Evolutionary conservation across 2,888 invertebrate species (phyloP).

Genomic region (Eudasyphora cyanicolor): DNA sequence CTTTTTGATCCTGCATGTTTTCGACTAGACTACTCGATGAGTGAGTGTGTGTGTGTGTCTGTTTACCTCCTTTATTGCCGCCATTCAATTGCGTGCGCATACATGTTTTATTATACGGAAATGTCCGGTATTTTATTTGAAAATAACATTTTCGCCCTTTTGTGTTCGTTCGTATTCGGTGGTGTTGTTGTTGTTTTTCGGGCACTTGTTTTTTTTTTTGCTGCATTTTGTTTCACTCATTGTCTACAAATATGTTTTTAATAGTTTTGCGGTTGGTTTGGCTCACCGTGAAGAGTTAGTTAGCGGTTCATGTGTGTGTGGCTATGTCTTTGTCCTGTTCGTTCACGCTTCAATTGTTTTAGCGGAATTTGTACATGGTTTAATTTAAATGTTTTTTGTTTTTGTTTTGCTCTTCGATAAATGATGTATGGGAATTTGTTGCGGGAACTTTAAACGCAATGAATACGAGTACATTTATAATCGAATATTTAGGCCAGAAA

Average conservation of each 20-base stretch:
- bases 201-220: neutral
- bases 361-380: neutral
- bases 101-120: slow-evolving; percentile 33
- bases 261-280: slow-evolving; percentile 27
- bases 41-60: neutral
- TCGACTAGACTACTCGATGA: neutral
- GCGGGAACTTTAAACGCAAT: too few species aligned
- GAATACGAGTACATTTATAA: too few species aligned
- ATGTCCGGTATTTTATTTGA: slow-evolving; percentile 54
- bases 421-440: too few species aligned
- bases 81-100: slow-evolving; percentile 59
- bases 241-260: slow-evolving; percentile 33
- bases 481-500: too few species aligned
- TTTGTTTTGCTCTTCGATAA: too few species aligned
- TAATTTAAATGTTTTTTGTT: neutral
- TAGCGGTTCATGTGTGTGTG: neutral
- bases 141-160: slow-evolving; percentile 16
- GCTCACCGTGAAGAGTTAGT: neutral
- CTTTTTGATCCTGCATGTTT: neutral
- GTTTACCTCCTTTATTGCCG: neutral
- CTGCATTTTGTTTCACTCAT: neutral
- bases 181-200: neutral
- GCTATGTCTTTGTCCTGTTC: neutral
- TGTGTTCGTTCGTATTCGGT: neutral
- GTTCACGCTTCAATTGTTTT: slow-evolving; percentile 24